Conservation (phyloP, 2,888 invertebrate species). For the Steromphala cineraria region DNA sequence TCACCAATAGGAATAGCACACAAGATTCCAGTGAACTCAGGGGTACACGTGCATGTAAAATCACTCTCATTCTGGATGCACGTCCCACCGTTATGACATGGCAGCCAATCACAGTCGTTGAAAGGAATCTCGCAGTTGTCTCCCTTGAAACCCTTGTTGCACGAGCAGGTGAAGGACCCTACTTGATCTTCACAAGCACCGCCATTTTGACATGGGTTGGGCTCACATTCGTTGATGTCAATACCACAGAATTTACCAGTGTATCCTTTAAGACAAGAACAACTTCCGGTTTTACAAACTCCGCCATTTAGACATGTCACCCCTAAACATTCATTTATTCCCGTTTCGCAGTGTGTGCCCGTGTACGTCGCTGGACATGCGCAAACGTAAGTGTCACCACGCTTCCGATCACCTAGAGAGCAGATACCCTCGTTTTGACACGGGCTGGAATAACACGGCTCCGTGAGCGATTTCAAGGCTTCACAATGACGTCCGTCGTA, state of each 20-base stretch:
- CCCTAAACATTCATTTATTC: not conserved
- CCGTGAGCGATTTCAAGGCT: not conserved
- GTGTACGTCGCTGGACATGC: not conserved
- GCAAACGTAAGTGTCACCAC: not conserved
- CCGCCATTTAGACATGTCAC: slow-evolving; percentile 14
- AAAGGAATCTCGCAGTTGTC: not conserved
- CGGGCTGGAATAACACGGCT: slow-evolving; percentile 20
- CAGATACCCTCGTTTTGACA: slow-evolving; percentile 17
- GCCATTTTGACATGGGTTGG: not conserved
- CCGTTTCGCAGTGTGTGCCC: not conserved
- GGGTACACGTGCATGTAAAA: slow-evolving; percentile 20
- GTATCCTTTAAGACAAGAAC: not conserved
- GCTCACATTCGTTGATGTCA: not conserved
- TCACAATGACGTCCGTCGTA: slow-evolving; percentile 24
- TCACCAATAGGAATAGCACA: slow-evolving; percentile 30
- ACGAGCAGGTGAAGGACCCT: not conserved
- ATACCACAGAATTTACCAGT: not conserved
- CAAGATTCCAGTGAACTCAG: slow-evolving; percentile 9
- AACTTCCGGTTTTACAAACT: not conserved
- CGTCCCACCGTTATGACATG: slow-evolving; percentile 30
- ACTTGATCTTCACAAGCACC: not conserved
- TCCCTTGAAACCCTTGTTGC: slow-evolving; percentile 11
- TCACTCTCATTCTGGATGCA: slow-evolving; percentile 11
- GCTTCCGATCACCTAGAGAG: not conserved
- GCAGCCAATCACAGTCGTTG: slow-evolving; percentile 14